phyloP scores from a whole-genome alignment of 2,797 vertebrate species.

The Falco columbarius region DNA sequence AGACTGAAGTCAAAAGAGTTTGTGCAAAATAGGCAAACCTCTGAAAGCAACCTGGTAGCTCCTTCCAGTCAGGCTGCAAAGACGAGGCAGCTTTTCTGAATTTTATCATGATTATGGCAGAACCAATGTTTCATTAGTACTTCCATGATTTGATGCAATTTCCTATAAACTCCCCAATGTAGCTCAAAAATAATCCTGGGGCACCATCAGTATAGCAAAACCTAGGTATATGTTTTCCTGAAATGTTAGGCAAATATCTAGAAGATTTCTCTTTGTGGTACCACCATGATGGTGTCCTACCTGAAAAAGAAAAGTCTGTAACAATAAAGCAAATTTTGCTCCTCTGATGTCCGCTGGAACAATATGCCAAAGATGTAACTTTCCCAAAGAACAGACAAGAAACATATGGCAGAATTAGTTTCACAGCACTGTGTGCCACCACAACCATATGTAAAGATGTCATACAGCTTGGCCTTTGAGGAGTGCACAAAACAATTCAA shows the following conservation, averaged over 20 bases:
- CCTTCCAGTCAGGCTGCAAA: background rate
- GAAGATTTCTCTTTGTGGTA: background rate
- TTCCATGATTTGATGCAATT: background rate
- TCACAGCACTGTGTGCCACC: background rate
- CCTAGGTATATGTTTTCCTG: rapidly evolving
- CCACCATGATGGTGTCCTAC: background rate
- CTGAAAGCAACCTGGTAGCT: background rate
- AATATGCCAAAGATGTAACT: background rate
- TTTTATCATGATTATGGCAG: background rate
- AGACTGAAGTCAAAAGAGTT: background rate
- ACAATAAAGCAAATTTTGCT: background rate
- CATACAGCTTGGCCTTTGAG: background rate
- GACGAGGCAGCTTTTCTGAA: background rate
- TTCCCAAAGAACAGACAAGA: background rate
- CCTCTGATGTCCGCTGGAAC: background rate
- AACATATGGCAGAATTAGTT: background rate
- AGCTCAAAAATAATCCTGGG: background rate
- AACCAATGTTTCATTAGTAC: background rate
- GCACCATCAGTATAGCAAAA: background rate
- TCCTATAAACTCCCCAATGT: background rate
- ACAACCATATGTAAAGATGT: background rate
- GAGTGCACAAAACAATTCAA: background rate
- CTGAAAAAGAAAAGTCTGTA: background rate
- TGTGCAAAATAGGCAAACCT: background rate
- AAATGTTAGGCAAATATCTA: background rate